These are phyloP conservation scores for Cheilosia urbana DNA, from an alignment of 2,888 invertebrate genomes.

Conservation along the genomic window DNA sequence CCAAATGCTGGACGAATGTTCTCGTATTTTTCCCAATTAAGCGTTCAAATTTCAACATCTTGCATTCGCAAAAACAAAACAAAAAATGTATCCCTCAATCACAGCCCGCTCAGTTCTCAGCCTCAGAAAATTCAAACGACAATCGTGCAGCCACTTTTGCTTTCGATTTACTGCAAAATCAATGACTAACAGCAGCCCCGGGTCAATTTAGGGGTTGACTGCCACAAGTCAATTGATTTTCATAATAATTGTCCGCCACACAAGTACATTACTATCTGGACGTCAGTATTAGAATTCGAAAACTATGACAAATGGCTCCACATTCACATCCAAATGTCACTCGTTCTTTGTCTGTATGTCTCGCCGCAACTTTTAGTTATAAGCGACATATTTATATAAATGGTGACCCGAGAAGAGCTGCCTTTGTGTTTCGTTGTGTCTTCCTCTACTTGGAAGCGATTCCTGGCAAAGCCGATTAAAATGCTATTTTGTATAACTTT, in stretches of 20 bases:
- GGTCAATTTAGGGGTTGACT: conserved; percentile 59
- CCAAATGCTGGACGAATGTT: no score
- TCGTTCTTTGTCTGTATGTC: conserved; percentile 5
- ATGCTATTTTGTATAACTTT: conserved; percentile 47
- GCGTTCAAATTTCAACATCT: no score
- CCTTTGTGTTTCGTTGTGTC: conserved; percentile 27
- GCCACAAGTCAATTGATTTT: conserved; percentile 60
- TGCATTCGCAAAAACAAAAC: no score
- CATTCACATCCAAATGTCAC: conserved; percentile 53
- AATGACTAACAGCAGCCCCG: conserved; percentile 41
- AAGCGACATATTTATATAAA: no score
- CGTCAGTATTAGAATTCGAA: neutral
- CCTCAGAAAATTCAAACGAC: neutral
- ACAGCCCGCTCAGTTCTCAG: neutral
- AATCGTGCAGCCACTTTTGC: neutral
- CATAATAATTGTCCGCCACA: conserved; percentile 22
- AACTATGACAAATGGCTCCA: conserved; percentile 30
- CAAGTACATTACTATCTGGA: neutral
- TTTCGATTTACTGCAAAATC: conserved; percentile 5
- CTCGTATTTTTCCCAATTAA: no score
- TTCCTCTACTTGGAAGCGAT: conserved; percentile 50
- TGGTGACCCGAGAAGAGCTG: conserved; percentile 25
- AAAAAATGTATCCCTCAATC: neutral
- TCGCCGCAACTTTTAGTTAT: neutral
- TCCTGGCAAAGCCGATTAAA: conserved; percentile 68